Evolutionary conservation across 2,888 invertebrate genomes (phyloP), one percentile per base, ranked within the genome.

Genomic region (Zelleria hepariella): DNA sequence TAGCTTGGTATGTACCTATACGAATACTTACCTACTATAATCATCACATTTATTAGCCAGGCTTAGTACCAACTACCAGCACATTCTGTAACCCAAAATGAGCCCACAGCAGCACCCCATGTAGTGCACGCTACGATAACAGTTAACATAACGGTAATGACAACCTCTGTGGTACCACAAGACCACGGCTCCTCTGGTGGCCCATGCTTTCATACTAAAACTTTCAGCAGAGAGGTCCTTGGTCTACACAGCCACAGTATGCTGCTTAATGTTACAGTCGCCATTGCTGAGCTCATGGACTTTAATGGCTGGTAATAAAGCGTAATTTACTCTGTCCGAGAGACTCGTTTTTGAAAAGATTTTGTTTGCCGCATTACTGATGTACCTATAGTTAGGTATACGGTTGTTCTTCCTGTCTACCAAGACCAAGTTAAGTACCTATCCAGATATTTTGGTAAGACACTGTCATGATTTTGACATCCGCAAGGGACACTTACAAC

Each of bases 81-180:
- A 42, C 32, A 42, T 42, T 42, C 15, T 15, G 32, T 42, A 15
- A 15, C 32, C 32, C 32, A 42, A 42, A 42, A 42, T 15, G 15
- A 15, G 15, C 32, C 32, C 32, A 10, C 10, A 42, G 15, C 15
- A 42, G 78, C 82, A 80, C 76, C 73, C 71, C 75, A 80, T 82
- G 84, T 84, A 84, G 77, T 77, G 32, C 15, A 10, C 15, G 15
- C 18, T 3, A 51, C 73, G 77, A 80, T 84, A 85, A 82, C 83
- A 81, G 77, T 86, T 83, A 84, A 75, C 71, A 57, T 58, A 51
- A 58, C 64, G 74, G 71, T 81, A 78, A 80, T 78, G 77, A 75
- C 80, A 75, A 78, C 75, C 69, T 77, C 80, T 78, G 81, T 72
- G 8, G 53, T n/a, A 7, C 10, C 20, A 51, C 51, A 42, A 15